phyloP scores from a whole-genome alignment of 2,797 vertebrate genomes.

The Netta rufina region DNA sequence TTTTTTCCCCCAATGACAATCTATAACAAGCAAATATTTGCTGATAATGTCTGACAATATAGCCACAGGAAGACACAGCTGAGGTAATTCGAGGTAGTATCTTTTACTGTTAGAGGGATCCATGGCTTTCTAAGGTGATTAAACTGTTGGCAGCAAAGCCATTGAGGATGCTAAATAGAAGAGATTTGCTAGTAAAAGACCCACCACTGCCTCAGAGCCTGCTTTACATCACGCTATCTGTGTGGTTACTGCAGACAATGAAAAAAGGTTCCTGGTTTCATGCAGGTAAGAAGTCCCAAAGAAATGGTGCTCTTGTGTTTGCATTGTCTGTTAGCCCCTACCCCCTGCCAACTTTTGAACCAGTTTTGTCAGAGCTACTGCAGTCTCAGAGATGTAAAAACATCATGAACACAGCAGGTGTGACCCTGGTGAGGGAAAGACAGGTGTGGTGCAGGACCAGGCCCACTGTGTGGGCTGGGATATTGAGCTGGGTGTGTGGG shows the following conservation, averaged over 20 bases:
- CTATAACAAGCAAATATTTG: conserved; percentile 70
- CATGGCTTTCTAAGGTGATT: conserved; percentile 46
- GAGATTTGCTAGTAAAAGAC: conserved; percentile 32
- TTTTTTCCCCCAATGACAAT: conserved; percentile 56
- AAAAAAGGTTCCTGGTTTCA: background rate
- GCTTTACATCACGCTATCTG: background rate
- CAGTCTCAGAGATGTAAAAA: background rate
- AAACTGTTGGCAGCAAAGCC: conserved; percentile 42
- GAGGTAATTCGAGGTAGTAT: conserved; percentile 51
- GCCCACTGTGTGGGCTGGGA: rapidly evolving
- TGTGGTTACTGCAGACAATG: background rate
- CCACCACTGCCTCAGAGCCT: conserved; percentile 4
- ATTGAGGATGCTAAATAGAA: conserved; percentile 42
- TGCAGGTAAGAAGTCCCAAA: background rate
- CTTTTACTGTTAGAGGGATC: conserved; percentile 46
- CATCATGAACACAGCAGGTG: background rate
- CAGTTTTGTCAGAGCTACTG: background rate
- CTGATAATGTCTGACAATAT: conserved; percentile 67
- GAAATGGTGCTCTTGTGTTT: background rate
- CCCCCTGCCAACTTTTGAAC: background rate
- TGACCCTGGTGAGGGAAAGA: background rate
- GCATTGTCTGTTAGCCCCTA: background rate
- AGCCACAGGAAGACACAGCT: conserved; percentile 56
- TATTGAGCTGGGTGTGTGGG: background rate
- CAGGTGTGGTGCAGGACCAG: background rate